phyloP scores from a whole-genome alignment of 1,140 invertebrate species.

The Drosophila lacteicornis region DNA sequence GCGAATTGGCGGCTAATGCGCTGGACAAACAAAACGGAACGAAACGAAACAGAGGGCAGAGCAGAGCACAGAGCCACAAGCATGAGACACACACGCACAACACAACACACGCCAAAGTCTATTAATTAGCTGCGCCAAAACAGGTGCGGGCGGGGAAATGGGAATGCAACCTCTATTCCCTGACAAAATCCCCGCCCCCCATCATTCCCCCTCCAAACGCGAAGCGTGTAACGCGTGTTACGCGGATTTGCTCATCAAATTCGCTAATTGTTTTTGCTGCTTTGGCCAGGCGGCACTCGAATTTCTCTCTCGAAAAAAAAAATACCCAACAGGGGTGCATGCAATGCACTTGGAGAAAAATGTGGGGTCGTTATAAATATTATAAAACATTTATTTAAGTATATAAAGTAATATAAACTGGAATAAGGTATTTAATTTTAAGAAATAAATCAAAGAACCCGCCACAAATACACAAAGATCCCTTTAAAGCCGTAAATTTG shows the following conservation, averaged over 20 bases:
- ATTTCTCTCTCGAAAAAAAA: background rate
- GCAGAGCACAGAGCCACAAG: conserved; percentile 14
- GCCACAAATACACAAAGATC: too few species aligned
- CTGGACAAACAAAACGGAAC: conserved; percentile 55
- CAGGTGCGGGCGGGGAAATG: background rate
- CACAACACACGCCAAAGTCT: conserved; percentile 51
- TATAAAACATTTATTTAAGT: too few species aligned
- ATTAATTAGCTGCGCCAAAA: conserved; percentile 69
- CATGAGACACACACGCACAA: conserved; percentile 48
- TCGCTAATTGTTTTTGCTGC: conserved; percentile 82
- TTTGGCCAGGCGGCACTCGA: conserved; percentile 14
- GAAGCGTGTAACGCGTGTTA: conserved; percentile 52
- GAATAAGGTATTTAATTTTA: too few species aligned
- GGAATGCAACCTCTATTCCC: conserved; percentile 1
- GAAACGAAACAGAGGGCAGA: conserved; percentile 25
- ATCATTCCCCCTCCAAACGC: background rate
- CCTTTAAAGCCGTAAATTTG: too few species aligned
- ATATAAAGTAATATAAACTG: too few species aligned
- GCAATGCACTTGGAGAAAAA: background rate
- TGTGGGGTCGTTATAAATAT: too few species aligned
- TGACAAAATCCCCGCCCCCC: conserved; percentile 7
- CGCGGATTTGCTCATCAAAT: conserved; percentile 79
- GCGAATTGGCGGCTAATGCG: conserved; percentile 57
- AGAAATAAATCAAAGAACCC: too few species aligned
- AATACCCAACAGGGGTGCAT: conserved; percentile 1